Conservation (phyloP, 2,113 vertebrate species). For the Neotoma lepida region DNA sequence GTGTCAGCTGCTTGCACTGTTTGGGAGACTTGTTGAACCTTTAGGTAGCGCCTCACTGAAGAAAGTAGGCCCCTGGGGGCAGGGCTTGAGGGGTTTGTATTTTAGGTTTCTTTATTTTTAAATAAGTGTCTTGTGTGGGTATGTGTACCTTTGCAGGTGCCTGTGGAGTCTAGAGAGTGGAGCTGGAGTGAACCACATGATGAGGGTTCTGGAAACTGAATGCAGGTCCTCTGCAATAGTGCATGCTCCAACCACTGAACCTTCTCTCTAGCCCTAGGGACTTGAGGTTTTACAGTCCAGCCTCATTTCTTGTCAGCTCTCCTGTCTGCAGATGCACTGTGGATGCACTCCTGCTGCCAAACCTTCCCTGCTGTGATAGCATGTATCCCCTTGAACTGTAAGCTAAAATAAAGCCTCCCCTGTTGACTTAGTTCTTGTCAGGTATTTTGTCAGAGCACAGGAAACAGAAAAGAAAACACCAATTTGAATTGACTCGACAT, state of each 20-base stretch:
- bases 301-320: not conserved
- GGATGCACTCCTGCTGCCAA: no score
- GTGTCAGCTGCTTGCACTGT: not conserved
- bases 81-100: not conserved
- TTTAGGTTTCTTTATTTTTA: not conserved
- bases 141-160: not conserved
- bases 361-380: not conserved
- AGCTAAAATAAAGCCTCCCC: not conserved
- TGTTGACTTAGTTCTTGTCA: not conserved
- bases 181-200: not conserved
- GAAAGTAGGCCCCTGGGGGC: no score
- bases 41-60: not conserved
- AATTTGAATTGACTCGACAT: not conserved
- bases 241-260: not conserved
- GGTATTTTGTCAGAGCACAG: not conserved
- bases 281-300: not conserved
- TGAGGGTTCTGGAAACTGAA: not conserved
- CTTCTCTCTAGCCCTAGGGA: not conserved
- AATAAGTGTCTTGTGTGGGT: not conserved
- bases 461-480: not conserved
- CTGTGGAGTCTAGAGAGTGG: not conserved
- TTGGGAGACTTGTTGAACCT: not conserved
- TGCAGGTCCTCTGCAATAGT: not conserved
- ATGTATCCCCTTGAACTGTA: not conserved
- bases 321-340: not conserved